phyloP scores from a whole-genome alignment of 2,113 vertebrate genomes.

The Anarhynchus alexandrinus region DNA sequence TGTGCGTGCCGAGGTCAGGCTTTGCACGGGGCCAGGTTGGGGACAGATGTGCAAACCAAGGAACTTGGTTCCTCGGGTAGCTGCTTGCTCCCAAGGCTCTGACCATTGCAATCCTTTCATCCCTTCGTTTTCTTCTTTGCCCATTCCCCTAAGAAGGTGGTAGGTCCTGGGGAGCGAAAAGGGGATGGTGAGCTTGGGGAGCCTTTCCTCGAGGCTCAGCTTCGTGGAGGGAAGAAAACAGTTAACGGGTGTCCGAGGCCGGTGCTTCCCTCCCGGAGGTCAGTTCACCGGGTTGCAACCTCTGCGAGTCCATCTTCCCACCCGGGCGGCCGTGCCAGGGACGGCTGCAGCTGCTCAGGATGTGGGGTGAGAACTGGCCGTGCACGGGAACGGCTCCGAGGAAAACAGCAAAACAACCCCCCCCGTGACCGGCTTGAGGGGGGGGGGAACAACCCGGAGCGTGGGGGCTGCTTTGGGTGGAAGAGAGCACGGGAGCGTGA shows the following conservation, averaged over 20 bases:
- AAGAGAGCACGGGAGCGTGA: neutral
- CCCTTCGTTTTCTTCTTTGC: neutral
- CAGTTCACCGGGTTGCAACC: neutral
- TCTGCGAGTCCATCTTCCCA: neutral
- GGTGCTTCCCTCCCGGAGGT: neutral
- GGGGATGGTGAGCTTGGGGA: fast-evolving
- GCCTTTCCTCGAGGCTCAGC: neutral
- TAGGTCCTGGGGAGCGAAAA: neutral
- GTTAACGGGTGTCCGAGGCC: neutral
- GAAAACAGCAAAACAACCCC: neutral
- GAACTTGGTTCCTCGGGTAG: neutral
- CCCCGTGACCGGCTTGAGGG: fast-evolving
- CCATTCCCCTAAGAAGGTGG: fast-evolving
- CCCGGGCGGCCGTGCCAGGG: neutral
- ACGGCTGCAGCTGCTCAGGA: conserved; percentile 19
- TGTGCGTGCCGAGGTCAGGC: neutral
- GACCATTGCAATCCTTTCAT: fast-evolving
- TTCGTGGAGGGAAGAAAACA: neutral
- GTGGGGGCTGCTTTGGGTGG: neutral
- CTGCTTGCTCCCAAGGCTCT: neutral
- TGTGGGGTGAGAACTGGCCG: neutral
- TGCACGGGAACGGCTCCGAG: neutral
- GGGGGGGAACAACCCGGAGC: neutral
- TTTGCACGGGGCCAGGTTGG: fast-evolving
- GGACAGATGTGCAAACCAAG: neutral